Percentiles rank a stretch among this genome's conserved stretches.
phyloP scores from a whole-genome alignment of 2,113 vertebrate genomes.

The Ptilonorhynchus violaceus region DNA sequence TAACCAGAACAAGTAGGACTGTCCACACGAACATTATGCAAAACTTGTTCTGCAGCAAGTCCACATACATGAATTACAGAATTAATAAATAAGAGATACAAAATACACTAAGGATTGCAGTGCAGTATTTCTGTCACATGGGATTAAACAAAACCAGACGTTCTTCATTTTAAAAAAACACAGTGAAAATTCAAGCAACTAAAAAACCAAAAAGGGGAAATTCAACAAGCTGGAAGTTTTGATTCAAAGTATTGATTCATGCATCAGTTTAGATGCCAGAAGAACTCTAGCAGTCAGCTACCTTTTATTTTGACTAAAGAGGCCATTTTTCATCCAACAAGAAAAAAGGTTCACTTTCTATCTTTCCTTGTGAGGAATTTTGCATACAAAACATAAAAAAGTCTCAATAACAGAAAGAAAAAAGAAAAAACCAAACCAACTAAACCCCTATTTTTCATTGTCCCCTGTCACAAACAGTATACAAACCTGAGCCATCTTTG shows the following conservation, averaged over 20 bases:
- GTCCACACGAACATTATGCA: not conserved
- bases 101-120: not conserved
- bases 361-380: not conserved
- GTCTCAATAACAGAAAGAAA: not conserved
- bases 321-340: not conserved
- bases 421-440: not conserved
- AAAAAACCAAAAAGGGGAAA: fast-evolving
- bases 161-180: not conserved
- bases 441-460: not conserved
- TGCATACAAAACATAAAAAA: not conserved
- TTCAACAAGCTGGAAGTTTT: not conserved
- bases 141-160: not conserved
- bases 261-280: not conserved
- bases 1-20: not conserved
- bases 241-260: not conserved
- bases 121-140: not conserved
- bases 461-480: not conserved
- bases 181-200: not conserved
- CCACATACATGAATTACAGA: not conserved
- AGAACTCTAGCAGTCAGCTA: not conserved
- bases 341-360: not conserved
- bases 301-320: not conserved
- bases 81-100: not conserved
- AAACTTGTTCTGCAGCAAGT: not conserved
- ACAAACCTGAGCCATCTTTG: not conserved